Evolutionary conservation across 1,140 invertebrate species (phyloP).

Genomic region (Brachystomella parvula): DNA sequence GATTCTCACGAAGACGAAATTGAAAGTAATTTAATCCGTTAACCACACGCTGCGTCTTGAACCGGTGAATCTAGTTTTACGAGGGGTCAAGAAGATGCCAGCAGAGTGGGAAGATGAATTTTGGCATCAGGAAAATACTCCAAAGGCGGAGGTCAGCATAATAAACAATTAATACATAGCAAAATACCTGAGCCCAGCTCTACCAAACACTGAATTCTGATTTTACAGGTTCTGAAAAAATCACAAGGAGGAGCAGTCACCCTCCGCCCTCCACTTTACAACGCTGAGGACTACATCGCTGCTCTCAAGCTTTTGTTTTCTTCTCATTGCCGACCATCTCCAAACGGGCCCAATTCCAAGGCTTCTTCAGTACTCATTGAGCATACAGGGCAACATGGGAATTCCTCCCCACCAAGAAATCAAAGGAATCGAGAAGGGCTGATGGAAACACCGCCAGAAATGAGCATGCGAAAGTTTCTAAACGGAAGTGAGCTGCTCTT

Average conservation of each 20-base stretch:
- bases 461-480: constrained; percentile 75
- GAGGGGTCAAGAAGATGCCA: constrained; percentile 20
- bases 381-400: background rate
- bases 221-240: background rate
- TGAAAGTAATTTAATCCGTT: background rate
- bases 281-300: constrained; percentile 33
- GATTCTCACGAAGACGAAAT: too few relatives aligned
- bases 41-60: background rate
- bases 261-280: constrained; percentile 30
- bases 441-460: constrained; percentile 51
- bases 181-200: background rate
- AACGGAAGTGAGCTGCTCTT: constrained; percentile 77
- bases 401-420: background rate
- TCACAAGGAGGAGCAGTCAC: constrained; percentile 10
- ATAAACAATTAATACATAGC: background rate
- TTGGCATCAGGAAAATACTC: constrained; percentile 18
- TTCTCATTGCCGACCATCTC: constrained; percentile 1
- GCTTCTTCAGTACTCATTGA: constrained; percentile 23
- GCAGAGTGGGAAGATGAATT: constrained; percentile 28
- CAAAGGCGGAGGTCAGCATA: background rate
- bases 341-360: constrained; percentile 14
- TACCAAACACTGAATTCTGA: background rate
- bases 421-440: constrained; percentile 42
- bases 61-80: background rate
- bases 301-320: constrained; percentile 28